Conservation (phyloP, 1,140 invertebrate species). For the Caenorhabditis briggsae region DNA sequence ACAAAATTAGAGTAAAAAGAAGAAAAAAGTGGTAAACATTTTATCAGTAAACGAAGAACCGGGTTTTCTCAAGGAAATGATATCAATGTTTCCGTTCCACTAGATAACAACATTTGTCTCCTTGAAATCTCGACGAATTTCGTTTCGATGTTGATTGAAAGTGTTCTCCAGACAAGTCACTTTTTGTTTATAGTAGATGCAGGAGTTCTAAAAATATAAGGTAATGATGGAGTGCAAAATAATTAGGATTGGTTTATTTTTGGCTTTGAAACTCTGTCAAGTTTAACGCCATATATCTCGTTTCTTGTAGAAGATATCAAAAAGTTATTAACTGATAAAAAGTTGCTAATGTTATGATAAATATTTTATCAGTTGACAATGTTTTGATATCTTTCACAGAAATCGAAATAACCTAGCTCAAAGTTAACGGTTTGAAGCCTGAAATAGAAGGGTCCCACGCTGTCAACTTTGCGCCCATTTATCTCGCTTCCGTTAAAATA, state of each 20-base stretch:
- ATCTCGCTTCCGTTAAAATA: too few species aligned
- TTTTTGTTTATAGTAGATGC: slow-evolving; percentile 46
- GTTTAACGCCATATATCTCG: too few species aligned
- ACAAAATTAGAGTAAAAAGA: not conserved
- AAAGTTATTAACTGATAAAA: too few species aligned
- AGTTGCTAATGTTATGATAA: not conserved
- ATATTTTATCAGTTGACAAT: not conserved
- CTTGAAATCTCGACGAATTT: slow-evolving; percentile 6
- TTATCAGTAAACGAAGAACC: not conserved
- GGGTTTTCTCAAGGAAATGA: not conserved
- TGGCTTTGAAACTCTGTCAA: too few species aligned
- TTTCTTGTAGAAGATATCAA: too few species aligned
- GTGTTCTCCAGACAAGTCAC: slow-evolving; percentile 34
- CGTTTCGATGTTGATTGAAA: slow-evolving; percentile 3
- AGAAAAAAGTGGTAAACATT: not conserved
- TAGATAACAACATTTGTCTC: not conserved
- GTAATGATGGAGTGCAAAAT: not conserved
- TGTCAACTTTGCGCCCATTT: too few species aligned
- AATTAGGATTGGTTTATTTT: too few species aligned
- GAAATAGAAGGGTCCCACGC: too few species aligned
- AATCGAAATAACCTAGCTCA: too few species aligned
- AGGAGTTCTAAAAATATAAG: slow-evolving; percentile 5
- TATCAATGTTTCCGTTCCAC: not conserved
- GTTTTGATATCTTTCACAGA: not conserved
- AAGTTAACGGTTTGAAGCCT: too few species aligned